Evolutionary conservation across 37 sponge, comb jelly and placozoan species (phyloP), one percentile per base, ranked within the genome.

Genomic region (Halisarca cf. caerulea): DNA sequence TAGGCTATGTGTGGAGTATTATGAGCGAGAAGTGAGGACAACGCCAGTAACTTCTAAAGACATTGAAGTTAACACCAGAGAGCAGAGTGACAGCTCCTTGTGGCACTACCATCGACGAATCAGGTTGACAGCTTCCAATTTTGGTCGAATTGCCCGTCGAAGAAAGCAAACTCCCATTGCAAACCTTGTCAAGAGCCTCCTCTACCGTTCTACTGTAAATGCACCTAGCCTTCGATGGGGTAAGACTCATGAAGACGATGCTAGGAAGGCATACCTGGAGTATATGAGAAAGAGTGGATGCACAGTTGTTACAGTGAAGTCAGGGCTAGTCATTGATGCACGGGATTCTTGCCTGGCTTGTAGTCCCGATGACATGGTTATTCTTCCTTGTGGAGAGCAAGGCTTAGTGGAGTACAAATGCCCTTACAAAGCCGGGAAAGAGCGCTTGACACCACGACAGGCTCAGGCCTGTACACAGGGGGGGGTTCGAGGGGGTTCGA

Each of bases 131-230:
- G 78, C 85, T 35, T 74, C 78, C 32, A 58, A 6, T 36, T 73
- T 85, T 75, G 78, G 85, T 5, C 23, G 0, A 2, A 38, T 90
- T 8, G 45, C 59, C 15, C 85, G 75, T 53, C 80, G 81, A 85
- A 45, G 59, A 53, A 33, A 20, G 0, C 82, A 28, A 0, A 90
- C 90, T 32, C 80, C 78, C 21, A 62, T 77, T 25, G 79, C 78
- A 1, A 73, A 82, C 17, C 2, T 43, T 11, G 69, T 82, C 28
- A 66, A 66, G 32, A 62, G 23, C 4, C 69, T 82, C 0, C 69
- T 82, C 0, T 82, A 82, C 55, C 1, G 33, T 45, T 6, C 1
- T 8, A 2, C n/a, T 0, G 0, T 37, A 1, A 43, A 58, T 23
- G 36, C 62, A 17, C 23, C 57, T 0, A 47, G 17, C 0, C n/a